Evolutionary conservation across 2,888 invertebrate species (phyloP), one percentile per base, ranked within the genome.

Genomic region (Mechanitis mazaeus): DNA sequence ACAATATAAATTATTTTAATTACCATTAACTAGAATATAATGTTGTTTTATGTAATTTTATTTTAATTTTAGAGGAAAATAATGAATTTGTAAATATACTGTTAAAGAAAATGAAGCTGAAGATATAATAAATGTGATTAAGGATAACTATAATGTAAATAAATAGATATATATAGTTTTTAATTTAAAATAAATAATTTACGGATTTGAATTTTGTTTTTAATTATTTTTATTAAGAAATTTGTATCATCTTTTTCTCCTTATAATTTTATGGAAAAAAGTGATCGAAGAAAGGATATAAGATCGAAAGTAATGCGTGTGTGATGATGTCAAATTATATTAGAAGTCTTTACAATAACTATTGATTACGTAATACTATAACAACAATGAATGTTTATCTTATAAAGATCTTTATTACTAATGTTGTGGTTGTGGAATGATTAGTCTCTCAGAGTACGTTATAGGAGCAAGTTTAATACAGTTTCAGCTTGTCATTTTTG

Each of bases 11-110:
- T 42, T 9, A 7, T 11, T 9, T 5, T 42, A 3, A 9, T 42
- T 3, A 3, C 9, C 1, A 9, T 9, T 9, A 42, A 42, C 3
- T 42, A 42, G 9, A 42, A 7, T 7, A 42, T 7, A 9, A 42
- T 9, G 42, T 11, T 42, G 11, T 42, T 42, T 42, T 42, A 42
- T 11, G 42, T 42, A 42, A 42, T 42, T 42, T 42, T 5, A 5
- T 64, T 66, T 65, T 65, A 38, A 58, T 74, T 76, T 63, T 58
- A 75, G 74, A 69, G 4, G 71, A 75, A 60, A 72, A 75, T 7
- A 33, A 46, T 55, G 7, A 46, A 55, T 55, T 76, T 20, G 67
- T 77, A 47, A 73, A 72, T 63, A 33, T 75, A 59, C 72, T 77
- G 71, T 68, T 71, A n/a, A 72, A 72, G 60, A 74, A 71, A 69